A percentile compares a stretch with the other conserved stretches of the same genome.
Evolutionary conservation across 2,113 vertebrate genomes (phyloP).

Genomic region (Oostethus manadensis): DNA sequence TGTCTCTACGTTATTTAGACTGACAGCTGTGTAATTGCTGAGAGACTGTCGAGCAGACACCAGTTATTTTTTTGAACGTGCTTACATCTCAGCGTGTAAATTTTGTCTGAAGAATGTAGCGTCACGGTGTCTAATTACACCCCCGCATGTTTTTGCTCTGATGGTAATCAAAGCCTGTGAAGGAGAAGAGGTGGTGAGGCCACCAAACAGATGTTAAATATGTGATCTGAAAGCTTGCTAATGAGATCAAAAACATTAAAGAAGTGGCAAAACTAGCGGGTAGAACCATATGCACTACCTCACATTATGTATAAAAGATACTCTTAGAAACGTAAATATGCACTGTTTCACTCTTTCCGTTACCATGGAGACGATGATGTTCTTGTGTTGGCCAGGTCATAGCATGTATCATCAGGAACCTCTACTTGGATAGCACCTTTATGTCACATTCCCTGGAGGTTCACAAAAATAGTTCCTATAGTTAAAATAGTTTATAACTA

Average conservation of each 20-base stretch:
- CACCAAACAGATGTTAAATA: constrained; percentile 44
- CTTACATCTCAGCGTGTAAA: constrained; percentile 22
- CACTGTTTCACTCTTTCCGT: constrained; percentile 35
- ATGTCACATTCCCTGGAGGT: not conserved
- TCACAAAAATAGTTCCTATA: too few relatives aligned
- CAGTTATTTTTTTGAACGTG: constrained; percentile 20
- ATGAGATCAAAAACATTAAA: constrained; percentile 46
- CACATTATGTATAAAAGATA: constrained; percentile 21
- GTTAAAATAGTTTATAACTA: too few relatives aligned
- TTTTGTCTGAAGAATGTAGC: constrained; percentile 19
- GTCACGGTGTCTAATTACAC: constrained; percentile 33
- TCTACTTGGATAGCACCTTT: too few relatives aligned
- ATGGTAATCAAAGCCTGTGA: constrained; percentile 45
- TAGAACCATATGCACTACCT: constrained; percentile 24
- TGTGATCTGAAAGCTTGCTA: constrained; percentile 34
- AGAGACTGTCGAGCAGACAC: constrained; percentile 38
- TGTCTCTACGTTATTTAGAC: constrained; percentile 47
- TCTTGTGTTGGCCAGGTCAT: constrained; percentile 38
- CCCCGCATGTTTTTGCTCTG: constrained; percentile 23
- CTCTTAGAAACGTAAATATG: constrained; percentile 34
- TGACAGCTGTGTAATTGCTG: constrained; percentile 63
- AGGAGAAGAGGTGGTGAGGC: constrained; percentile 31
- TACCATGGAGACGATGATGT: constrained; percentile 53
- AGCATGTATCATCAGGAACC: constrained; percentile 1
- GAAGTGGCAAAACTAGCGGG: constrained; percentile 32